Conservation (phyloP, 2,888 invertebrate genomes). For the Harpagoxenus sublaevis region DNA sequence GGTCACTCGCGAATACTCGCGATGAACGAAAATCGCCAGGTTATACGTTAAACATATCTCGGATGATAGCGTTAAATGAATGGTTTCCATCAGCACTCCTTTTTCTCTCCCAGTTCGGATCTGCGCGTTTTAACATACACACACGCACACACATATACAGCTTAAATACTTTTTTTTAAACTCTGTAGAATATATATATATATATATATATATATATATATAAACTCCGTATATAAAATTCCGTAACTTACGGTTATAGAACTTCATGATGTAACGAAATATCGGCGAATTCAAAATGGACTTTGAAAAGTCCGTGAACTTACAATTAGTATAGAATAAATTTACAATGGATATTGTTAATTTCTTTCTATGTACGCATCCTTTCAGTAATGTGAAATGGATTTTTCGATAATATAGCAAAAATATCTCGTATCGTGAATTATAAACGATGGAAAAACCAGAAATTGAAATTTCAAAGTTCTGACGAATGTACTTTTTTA, state of each 20-base stretch:
- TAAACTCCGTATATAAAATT: neutral
- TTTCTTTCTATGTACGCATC: neutral
- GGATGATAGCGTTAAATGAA: neutral
- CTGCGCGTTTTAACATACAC: neutral
- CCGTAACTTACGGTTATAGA: neutral
- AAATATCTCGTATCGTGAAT: neutral
- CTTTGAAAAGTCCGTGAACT: neutral
- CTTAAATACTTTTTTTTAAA: neutral
- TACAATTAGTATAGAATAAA: neutral
- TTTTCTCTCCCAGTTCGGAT: neutral
- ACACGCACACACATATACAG: neutral
- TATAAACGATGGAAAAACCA: neutral
- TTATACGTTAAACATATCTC: slow-evolving; percentile 26
- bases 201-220: neutral
- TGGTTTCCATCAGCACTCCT: neutral
- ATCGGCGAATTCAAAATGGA: neutral
- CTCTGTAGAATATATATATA: neutral
- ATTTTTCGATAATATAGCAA: neutral
- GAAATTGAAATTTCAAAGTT: neutral
- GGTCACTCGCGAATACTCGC: neutral
- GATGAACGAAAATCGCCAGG: neutral
- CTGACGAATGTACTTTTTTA: neutral
- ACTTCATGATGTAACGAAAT: slow-evolving; percentile 1
- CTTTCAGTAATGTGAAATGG: neutral
- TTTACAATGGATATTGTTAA: neutral